These are phyloP conservation scores for Calephelis virginiensis DNA, from an alignment of 1,140 invertebrate species.

Conservation along the genomic window DNA sequence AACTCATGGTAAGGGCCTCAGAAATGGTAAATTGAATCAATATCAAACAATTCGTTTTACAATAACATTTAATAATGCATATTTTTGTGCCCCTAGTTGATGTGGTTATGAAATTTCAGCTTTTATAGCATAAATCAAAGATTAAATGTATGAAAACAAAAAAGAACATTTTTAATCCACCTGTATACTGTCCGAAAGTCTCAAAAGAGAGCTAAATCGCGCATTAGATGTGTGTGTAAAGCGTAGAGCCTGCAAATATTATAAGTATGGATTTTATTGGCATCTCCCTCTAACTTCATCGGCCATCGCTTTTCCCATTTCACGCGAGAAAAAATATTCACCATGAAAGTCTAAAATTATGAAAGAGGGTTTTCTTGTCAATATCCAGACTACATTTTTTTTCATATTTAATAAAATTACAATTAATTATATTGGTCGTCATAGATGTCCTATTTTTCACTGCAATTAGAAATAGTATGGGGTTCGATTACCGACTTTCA, in stretches of 20 bases:
- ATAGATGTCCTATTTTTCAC: neutral
- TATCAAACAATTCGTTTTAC: too few relatives aligned
- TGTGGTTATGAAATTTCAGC: too few relatives aligned
- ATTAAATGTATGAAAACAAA: neutral
- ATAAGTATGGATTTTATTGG: constrained; percentile 76
- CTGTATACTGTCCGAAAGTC: constrained; percentile 60
- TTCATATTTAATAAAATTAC: neutral
- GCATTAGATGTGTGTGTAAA: constrained; percentile 53
- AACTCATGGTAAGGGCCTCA: too few relatives aligned
- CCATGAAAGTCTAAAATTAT: constrained; percentile 70
- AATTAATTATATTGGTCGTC: neutral
- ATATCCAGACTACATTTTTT: constrained; percentile 19
- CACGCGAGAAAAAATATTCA: constrained; percentile 66
- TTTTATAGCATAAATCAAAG: too few relatives aligned
- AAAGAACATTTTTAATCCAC: constrained; percentile 29
- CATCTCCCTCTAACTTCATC: constrained; percentile 50
- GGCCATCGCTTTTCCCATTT: constrained; percentile 43
- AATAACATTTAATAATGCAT: too few relatives aligned
- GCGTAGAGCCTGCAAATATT: constrained; percentile 73
- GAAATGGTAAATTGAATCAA: too few relatives aligned
- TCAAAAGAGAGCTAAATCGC: constrained; percentile 67
- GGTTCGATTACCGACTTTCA: too few relatives aligned
- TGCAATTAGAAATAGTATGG: too few relatives aligned
- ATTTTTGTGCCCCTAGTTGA: too few relatives aligned
- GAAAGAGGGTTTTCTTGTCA: constrained; percentile 46